Evolutionary conservation across 1,140 invertebrate genomes (phyloP), one percentile per base, ranked within the genome.

Genomic region (Bradynema listronoti): DNA sequence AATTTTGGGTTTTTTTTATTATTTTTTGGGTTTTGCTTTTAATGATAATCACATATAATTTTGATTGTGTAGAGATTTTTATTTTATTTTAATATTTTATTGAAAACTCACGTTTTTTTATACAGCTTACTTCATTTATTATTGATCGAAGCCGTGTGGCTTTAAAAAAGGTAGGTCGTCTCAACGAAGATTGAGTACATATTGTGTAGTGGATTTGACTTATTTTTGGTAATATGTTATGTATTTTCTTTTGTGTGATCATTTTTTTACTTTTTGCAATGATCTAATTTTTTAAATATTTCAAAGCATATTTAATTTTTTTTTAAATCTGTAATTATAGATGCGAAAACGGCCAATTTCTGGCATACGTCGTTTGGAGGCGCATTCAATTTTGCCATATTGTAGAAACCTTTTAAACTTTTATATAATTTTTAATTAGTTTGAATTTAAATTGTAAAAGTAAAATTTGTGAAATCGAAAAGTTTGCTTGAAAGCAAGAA

Each of bases 301-400:
- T 9, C n/a, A 63, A 9, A 2, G 16, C 27, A 4, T 24, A 5
- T 56, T 24, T 54, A n/a, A n/a, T 53, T 69, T 42, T 53, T 36
- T 45, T 69, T 43, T 29, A 25, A 33, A 1, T 30, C 45, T 39
- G 11, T 32, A 11, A 30, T 61, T 68, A 78, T 68, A 85, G 84
- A 77, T 84, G 19, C 75, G 81, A 43, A 83, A 82, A 67, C 78
- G 84, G 51, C 79, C 80, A 80, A 86, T 92, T 57, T 88, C 92
- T 79, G 92, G 92, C 68, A 89, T 96, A 53, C 85, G 92, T 78
- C 84, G 92, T 79, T 88, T 99, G 80, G 89, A 89, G 60, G 87
- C 93, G 19, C 94, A 99, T 85, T 91, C 93, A 19, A 81, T 87
- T 46, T 82, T 95, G 75, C 90, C 92, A 45, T 83, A 96, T 70